Percentiles rank a stretch among this genome's conserved stretches.
Evolutionary conservation across 2,888 invertebrate genomes (phyloP).

Genomic region (Tenthredo notha): DNA sequence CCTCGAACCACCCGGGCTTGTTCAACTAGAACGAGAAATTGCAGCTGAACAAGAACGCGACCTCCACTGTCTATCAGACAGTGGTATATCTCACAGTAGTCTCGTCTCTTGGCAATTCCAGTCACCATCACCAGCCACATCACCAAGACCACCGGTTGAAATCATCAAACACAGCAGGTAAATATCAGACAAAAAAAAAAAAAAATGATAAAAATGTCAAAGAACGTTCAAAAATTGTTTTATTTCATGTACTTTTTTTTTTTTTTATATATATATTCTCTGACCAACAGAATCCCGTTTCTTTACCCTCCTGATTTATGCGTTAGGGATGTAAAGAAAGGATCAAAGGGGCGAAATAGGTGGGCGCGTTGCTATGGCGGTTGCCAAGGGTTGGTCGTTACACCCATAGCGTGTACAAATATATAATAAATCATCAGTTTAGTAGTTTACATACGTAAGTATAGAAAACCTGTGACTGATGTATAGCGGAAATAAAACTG

Average conservation of each 20-base stretch:
- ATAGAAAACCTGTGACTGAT: background rate
- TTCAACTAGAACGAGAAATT: slow-evolving; percentile 92
- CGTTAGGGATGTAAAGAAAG: slow-evolving; percentile 11
- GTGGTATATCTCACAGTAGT: slow-evolving; percentile 81
- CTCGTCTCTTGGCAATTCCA: slow-evolving; percentile 87
- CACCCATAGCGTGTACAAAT: slow-evolving; percentile 22
- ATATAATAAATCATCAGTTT: slow-evolving; percentile 34
- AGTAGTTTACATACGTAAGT: slow-evolving; percentile 24
- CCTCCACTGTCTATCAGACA: slow-evolving; percentile 81
- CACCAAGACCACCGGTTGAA: slow-evolving; percentile 77
- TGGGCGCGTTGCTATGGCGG: slow-evolving; percentile 48
- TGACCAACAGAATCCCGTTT: background rate
- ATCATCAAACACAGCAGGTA: slow-evolving; percentile 81
- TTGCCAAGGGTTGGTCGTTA: slow-evolving; percentile 36
- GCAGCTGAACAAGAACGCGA: slow-evolving; percentile 88
- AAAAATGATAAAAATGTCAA: background rate
- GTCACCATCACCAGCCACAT: slow-evolving; percentile 76
- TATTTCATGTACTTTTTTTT: background rate
- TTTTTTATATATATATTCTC: background rate
- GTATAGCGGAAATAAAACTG: background rate
- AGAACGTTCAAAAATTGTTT: background rate
- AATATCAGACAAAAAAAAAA: too few species aligned
- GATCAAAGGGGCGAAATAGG: slow-evolving; percentile 18
- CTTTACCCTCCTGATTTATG: background rate
- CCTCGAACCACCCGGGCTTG: slow-evolving; percentile 90